phyloP scores from a whole-genome alignment of 1,140 invertebrate species.

The Hyphantria cunea region DNA sequence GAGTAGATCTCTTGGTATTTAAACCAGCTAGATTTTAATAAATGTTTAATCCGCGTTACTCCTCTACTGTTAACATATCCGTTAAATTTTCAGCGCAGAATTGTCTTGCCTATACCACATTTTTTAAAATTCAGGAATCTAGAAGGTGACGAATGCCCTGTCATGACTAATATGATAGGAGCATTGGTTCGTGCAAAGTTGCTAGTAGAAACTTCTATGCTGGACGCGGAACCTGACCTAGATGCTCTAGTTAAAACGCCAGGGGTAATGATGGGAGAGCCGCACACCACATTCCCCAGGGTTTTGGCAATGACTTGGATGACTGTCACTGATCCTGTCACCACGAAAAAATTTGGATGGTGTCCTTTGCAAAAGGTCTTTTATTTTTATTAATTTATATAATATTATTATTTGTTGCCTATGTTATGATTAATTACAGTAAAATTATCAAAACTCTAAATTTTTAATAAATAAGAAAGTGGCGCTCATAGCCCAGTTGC shows the following conservation, averaged over 20 bases:
- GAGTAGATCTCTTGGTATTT: no score
- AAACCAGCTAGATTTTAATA: no score
- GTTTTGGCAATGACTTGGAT: conserved; percentile 62
- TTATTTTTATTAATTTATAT: background rate
- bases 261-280: conserved; percentile 60
- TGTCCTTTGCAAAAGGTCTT: conserved; percentile 60
- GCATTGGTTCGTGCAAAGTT: conserved; percentile 52
- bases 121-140: conserved; percentile 60
- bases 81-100: no score
- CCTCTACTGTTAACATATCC: no score
- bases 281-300: conserved; percentile 64
- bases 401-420: no score
- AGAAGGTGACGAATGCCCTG: conserved; percentile 57
- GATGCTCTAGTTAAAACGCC: conserved; percentile 60
- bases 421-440: no score
- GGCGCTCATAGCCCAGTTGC: no score
- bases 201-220: conserved; percentile 54
- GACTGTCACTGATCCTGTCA: conserved; percentile 49
- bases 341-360: conserved; percentile 60
- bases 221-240: conserved; percentile 62
- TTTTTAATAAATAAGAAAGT: no score
- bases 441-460: no score
- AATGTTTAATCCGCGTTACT: no score
- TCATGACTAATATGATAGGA: conserved; percentile 54
- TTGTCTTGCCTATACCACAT: no score